These are phyloP conservation scores for Danaus melanippus DNA, from an alignment of 1,140 invertebrate species.

Conservation along the genomic window DNA sequence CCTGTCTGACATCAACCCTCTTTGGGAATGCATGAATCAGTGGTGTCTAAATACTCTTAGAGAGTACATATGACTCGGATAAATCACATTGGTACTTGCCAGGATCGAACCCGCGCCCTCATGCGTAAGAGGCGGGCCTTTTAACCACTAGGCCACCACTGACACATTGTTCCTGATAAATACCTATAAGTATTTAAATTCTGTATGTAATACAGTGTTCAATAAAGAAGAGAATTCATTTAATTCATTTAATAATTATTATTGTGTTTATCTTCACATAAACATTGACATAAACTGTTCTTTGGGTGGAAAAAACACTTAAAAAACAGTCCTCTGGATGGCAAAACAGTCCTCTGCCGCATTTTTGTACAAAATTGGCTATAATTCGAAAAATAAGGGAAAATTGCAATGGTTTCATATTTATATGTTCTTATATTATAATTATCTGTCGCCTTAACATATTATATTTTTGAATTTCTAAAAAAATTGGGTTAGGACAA, in stretches of 20 bases:
- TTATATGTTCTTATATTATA: conserved; percentile 14
- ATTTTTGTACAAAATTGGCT: conserved; percentile 5
- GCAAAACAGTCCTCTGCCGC: conserved; percentile 7
- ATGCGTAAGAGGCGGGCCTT: too few relatives aligned
- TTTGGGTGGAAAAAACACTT: too few relatives aligned
- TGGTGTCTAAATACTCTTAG: too few relatives aligned
- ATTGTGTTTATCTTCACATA: conserved; percentile 8
- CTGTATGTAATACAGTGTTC: conserved; percentile 17
- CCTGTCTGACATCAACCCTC: too few relatives aligned
- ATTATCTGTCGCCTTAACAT: conserved; percentile 16
- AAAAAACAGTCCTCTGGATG: conserved; percentile 8
- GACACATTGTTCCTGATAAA: conserved; percentile 18
- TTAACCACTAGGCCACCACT: too few relatives aligned
- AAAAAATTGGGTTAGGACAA: conserved; percentile 14
- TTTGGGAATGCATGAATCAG: too few relatives aligned
- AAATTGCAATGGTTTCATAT: conserved; percentile 18
- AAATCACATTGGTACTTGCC: too few relatives aligned
- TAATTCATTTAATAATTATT: conserved; percentile 14
- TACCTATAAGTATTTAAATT: conserved; percentile 18
- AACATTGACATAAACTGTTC: conserved; percentile 5
- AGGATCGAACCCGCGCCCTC: too few relatives aligned
- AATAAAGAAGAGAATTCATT: conserved; percentile 20
- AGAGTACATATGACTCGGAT: too few relatives aligned
- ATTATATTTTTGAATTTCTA: conserved; percentile 16
- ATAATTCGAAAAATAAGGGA: conserved; percentile 8